A percentile compares a stretch with the other conserved stretches of the same genome.
Evolutionary conservation across 2,797 vertebrate genomes (phyloP).

Genomic region (Oreochromis grahami): DNA sequence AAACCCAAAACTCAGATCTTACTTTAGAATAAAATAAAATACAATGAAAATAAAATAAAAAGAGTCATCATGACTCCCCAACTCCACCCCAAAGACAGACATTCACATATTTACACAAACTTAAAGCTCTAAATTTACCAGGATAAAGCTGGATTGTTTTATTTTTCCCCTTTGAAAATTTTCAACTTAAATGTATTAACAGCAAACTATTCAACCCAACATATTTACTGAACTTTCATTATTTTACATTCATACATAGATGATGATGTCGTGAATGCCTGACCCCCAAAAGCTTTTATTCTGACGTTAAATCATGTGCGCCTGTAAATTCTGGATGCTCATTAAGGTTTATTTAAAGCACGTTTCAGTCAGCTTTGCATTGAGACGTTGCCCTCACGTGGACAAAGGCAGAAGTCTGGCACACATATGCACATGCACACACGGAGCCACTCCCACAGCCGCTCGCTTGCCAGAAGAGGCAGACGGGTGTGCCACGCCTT

Average conservation of each 20-base stretch:
- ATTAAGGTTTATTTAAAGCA: accelerated
- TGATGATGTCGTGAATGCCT: not conserved
- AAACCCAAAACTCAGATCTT: not conserved
- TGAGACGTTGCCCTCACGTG: slow-evolving; percentile 39
- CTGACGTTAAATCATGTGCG: accelerated
- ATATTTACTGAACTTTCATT: not conserved
- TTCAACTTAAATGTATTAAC: not conserved
- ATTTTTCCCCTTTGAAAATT: not conserved
- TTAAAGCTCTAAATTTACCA: not conserved
- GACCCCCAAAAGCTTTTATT: not conserved
- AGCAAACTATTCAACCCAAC: not conserved
- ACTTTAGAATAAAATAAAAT: not conserved
- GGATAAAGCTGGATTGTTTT: not conserved
- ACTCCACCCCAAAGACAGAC: not conserved
- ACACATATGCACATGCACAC: not conserved
- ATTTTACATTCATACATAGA: not conserved
- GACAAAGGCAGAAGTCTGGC: not conserved
- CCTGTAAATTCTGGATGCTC: not conserved
- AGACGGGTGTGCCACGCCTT: slow-evolving; percentile 1
- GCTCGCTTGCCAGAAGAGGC: not conserved
- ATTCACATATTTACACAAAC: not conserved
- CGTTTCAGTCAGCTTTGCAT: not conserved
- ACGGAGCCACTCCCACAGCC: not conserved
- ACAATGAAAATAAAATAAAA: too few species aligned
- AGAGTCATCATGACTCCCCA: not conserved